Base-by-base conservation (phyloP, 1,140 invertebrate species). In the Neodiprion fabricii region DNA sequence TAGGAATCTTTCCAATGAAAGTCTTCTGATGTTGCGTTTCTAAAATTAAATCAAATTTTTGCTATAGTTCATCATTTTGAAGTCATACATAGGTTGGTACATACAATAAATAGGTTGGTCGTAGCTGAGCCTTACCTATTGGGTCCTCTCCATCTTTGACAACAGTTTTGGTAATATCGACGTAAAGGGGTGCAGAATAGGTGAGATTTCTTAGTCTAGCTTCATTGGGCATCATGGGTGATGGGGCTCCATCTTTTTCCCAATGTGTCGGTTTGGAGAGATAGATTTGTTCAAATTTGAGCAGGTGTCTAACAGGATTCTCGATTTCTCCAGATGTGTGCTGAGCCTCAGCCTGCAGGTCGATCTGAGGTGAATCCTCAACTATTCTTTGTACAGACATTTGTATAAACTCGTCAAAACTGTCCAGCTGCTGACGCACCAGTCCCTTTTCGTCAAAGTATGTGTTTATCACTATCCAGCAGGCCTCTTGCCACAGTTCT, bases 401-500 rank as follows among this genome's bases (percentile, higher is more conserved):
- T 85, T 99, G 97, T 87, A 99, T 99, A 85, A 99, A 99, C 89
- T 99, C 98, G 91, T 99, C 98, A 89, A 99, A 99, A 80, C 97
- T 99, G 83, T 99, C 98, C 76, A 99, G 89, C 84, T 99, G 98
- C 85, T 99, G 98, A 70, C 98, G 91, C n/a, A 99, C 98, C 67
- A 99, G 91, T 87, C 96, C 98, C 90, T 99, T 99, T 86, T 99
- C 98, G 86, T 99, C 98, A 89, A 99, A 99, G 88, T 99, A 99
- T 3, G 98, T 96, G 84, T 97, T 98, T 81, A 99, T 99, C 66
- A 99, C 98, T 85, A 99, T 98, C 98, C 98, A 99, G 84, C 98
- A 99, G n/a, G 98, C 98, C 91, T 99, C 98, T 89, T 99, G 97
- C 97, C 97, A 99, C 73, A 98, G 88, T 84, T 98, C 97, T 14